Evolutionary conservation across 2,797 vertebrate species (phyloP).

Genomic region (Schizothorax lantsangensis): DNA sequence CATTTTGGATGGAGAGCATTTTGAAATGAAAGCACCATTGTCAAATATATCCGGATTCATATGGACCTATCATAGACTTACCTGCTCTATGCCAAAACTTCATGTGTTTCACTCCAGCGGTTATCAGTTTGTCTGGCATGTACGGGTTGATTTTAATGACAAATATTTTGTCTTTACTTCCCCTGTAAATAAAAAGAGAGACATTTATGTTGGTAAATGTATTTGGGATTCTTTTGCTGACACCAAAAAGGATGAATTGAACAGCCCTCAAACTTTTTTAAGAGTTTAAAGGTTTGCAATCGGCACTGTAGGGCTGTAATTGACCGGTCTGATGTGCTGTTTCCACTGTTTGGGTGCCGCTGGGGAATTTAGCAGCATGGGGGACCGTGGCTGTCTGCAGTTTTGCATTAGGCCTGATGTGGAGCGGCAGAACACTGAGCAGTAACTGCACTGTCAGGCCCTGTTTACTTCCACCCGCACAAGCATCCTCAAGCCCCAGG

Average conservation of each 20-base stretch:
- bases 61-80: constrained; percentile 66
- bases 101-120: constrained; percentile 96
- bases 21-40: not conserved
- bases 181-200: constrained; percentile 81
- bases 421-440: constrained; percentile 56
- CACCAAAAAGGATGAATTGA: not conserved
- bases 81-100: constrained; percentile 98
- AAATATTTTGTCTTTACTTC: constrained; percentile 99
- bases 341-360: constrained; percentile 20
- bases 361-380: not conserved
- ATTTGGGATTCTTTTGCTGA: not conserved
- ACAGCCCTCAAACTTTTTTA: not conserved
- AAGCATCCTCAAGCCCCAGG: constrained; percentile 63
- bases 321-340: constrained; percentile 49
- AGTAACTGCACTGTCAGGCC: constrained; percentile 67
- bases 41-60: not conserved
- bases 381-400: constrained; percentile 47
- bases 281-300: constrained; percentile 39
- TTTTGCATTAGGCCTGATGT: constrained; percentile 48
- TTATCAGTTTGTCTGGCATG: constrained; percentile 96
- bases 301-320: constrained; percentile 43
- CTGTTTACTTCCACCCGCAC: constrained; percentile 67
- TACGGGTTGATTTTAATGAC: constrained; percentile 97
- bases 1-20: not conserved
- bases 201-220: not conserved